These are phyloP conservation scores for Conomelus anceps DNA, from an alignment of 2,888 invertebrate species.

Conservation along the genomic window DNA sequence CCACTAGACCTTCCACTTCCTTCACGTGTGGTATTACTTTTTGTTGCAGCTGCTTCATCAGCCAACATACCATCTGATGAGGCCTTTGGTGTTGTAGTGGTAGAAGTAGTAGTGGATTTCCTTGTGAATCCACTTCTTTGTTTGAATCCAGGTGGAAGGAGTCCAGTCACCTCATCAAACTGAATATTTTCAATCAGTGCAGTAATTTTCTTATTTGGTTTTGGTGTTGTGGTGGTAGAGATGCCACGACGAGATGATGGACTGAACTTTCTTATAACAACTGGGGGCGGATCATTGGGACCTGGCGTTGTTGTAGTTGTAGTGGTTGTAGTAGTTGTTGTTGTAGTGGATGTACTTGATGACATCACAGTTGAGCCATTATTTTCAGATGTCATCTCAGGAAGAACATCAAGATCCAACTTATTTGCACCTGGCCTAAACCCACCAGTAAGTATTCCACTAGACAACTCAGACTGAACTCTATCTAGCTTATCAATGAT, in stretches of 20 bases:
- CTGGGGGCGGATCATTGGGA: constrained; percentile 23
- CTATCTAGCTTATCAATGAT: constrained; percentile 79
- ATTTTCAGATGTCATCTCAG: constrained; percentile 47
- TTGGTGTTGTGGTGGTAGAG: constrained; percentile 33
- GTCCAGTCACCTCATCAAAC: constrained; percentile 40
- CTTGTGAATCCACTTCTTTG: constrained; percentile 32
- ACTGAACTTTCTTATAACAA: constrained; percentile 35
- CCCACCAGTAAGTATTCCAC: constrained; percentile 65
- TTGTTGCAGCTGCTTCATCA: constrained; percentile 29
- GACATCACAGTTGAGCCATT: constrained; percentile 47
- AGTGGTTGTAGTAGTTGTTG: constrained; percentile 44
- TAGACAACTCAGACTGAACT: constrained; percentile 76
- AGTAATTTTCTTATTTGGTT: constrained; percentile 32
- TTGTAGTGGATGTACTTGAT: constrained; percentile 42
- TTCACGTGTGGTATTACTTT: constrained; percentile 24
- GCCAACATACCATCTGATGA: constrained; percentile 41
- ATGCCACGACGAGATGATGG: constrained; percentile 31
- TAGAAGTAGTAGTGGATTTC: constrained; percentile 34
- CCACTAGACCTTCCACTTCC: constrained; percentile 31
- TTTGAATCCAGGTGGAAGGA: constrained; percentile 57
- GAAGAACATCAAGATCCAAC: constrained; percentile 46
- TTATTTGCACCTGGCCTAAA: constrained; percentile 61
- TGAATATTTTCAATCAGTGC: constrained; percentile 37
- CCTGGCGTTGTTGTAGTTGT: constrained; percentile 31
- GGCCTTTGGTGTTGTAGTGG: constrained; percentile 30